Conservation (phyloP, 1,140 invertebrate species). For the Eubasilissa regina region DNA sequence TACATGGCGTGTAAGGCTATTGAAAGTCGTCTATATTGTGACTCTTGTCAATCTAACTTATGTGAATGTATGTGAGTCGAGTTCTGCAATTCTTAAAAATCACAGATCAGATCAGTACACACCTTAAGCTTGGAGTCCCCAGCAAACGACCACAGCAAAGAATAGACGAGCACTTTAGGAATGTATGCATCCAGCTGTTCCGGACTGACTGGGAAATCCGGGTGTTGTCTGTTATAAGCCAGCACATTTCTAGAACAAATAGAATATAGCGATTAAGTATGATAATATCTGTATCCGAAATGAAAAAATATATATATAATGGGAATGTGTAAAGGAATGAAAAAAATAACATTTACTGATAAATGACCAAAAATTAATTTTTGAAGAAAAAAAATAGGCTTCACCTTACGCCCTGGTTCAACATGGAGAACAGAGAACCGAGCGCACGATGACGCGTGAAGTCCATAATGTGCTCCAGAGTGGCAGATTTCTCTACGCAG, state of each 20-base stretch:
- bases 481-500: conserved; percentile 91
- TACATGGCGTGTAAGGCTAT: too few species aligned
- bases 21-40: too few species aligned
- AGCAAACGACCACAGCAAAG: conserved; percentile 97
- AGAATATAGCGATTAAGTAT: conserved; percentile 26
- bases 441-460: conserved; percentile 95
- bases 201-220: conserved; percentile 94
- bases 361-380: background rate
- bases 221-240: conserved; percentile 93
- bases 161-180: conserved; percentile 93
- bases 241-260: conserved; percentile 83
- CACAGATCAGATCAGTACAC: background rate
- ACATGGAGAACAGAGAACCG: conserved; percentile 97
- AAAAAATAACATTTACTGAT: too few species aligned
- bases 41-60: too few species aligned
- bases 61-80: too few species aligned
- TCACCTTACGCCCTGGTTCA: conserved; percentile 91
- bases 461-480: conserved; percentile 99
- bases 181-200: conserved; percentile 96
- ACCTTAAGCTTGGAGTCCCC: conserved; percentile 98
- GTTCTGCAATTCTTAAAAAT: too few species aligned
- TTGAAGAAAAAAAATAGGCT: background rate
- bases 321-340: too few species aligned
- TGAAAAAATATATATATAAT: too few species aligned
- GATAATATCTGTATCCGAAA: too few species aligned